Evolutionary conservation across 2,888 invertebrate species (phyloP).

Genomic region (Lasioglossum lativentre): DNA sequence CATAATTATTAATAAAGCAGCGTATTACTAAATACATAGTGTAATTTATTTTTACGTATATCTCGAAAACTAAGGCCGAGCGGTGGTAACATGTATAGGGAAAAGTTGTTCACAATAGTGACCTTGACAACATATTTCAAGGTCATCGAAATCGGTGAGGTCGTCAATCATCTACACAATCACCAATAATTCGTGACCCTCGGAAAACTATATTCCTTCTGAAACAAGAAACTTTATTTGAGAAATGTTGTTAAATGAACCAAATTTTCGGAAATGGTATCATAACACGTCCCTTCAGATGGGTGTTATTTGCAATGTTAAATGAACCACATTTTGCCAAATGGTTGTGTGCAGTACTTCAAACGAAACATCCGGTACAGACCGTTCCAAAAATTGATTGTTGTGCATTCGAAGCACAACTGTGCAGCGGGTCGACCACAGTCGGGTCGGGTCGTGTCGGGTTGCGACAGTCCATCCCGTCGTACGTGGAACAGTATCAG

Average conservation of each 20-base stretch:
- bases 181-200: background rate
- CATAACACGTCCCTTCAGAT: accelerated
- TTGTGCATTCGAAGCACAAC: background rate
- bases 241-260: background rate
- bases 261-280: background rate
- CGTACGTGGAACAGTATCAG: conserved; percentile 50
- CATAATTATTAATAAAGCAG: too few relatives aligned
- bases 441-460: background rate
- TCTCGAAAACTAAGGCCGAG: too few relatives aligned
- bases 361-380: too few relatives aligned
- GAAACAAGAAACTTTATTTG: background rate
- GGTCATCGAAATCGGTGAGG: too few relatives aligned
- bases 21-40: too few relatives aligned
- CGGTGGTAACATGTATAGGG: too few relatives aligned
- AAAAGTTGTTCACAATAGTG: too few relatives aligned
- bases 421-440: background rate
- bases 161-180: too few relatives aligned
- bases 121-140: too few relatives aligned
- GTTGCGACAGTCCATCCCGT: conserved; percentile 27
- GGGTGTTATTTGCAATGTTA: background rate
- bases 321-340: background rate
- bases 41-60: too few relatives aligned
- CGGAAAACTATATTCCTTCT: too few relatives aligned
- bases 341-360: too few relatives aligned
- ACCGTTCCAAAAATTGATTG: background rate